Evolutionary conservation across 2,113 vertebrate genomes (phyloP).

Genomic region (Hippocampus zosterae): DNA sequence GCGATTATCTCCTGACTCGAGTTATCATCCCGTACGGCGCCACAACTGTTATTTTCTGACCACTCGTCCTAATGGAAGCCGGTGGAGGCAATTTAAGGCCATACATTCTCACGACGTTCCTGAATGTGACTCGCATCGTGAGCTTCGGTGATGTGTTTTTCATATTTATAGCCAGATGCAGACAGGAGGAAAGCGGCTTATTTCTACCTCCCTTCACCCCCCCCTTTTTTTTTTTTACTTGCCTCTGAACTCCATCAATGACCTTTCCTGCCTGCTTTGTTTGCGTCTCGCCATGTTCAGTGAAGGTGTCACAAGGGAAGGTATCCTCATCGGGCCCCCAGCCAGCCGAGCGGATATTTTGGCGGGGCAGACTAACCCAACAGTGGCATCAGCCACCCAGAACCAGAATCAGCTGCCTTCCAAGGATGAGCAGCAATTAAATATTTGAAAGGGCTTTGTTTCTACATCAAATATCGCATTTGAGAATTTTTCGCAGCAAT

Average conservation of each 20-base stretch:
- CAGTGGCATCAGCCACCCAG: conserved; percentile 23
- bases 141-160: conserved; percentile 31
- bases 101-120: conserved; percentile 22
- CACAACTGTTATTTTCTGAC: conserved; percentile 18
- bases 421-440: conserved; percentile 35
- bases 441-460: conserved; percentile 38
- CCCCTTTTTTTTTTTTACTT: conserved; percentile 3
- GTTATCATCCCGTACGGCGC: conserved; percentile 28
- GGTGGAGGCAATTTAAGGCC: conserved; percentile 13
- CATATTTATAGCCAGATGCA: conserved; percentile 41
- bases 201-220: too few species aligned
- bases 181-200: conserved; percentile 20
- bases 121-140: conserved; percentile 31
- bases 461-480: conserved; percentile 37
- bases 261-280: conserved; percentile 49
- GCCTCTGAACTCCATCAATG: conserved; percentile 64
- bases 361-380: conserved; percentile 1
- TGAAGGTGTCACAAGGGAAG: conserved; percentile 45
- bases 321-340: conserved; percentile 26
- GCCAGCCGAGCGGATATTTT: conserved; percentile 16
- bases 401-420: conserved; percentile 34
- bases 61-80: conserved; percentile 9
- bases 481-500: conserved; percentile 38
- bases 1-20: conserved; percentile 45
- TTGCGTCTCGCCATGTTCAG: conserved; percentile 51